Conservation (phyloP, 2,113 vertebrate genomes). For the Oxyura jamaicensis region DNA sequence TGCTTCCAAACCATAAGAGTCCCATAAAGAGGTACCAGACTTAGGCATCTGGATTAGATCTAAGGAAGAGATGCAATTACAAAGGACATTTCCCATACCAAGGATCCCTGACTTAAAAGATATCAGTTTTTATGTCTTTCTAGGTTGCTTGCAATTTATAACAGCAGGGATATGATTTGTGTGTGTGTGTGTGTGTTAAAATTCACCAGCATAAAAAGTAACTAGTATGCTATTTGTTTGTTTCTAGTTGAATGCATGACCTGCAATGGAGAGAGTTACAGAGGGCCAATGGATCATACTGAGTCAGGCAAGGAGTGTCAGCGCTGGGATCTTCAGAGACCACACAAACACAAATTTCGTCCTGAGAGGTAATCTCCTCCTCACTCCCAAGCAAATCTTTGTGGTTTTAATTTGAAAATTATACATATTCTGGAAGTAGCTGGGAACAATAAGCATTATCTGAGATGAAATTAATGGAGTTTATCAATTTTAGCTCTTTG, state of each 20-base stretch:
- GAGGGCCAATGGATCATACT: conserved; percentile 97
- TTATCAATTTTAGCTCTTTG: neutral
- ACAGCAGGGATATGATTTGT: neutral
- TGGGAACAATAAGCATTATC: neutral
- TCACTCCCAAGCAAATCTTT: neutral
- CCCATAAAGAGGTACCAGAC: neutral
- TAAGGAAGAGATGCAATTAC: neutral
- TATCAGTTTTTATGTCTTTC: neutral
- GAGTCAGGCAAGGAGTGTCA: conserved; percentile 94
- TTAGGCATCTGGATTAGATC: neutral
- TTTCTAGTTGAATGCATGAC: conserved; percentile 91
- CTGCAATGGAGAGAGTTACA: conserved; percentile 95
- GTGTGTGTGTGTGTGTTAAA: neutral
- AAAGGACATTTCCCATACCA: neutral
- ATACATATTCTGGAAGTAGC: neutral
- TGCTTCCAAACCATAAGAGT: neutral
- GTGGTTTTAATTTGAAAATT: conserved; percentile 3
- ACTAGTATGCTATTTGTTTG: neutral
- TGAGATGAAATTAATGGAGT: neutral
- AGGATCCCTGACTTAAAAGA: neutral
- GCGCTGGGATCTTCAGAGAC: conserved; percentile 94
- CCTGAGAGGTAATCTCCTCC: conserved; percentile 86
- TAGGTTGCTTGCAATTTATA: neutral
- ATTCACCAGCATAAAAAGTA: neutral
- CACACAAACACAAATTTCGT: conserved; percentile 91